A percentile compares a stretch with the other conserved stretches of the same genome.
These are phyloP conservation scores for Brachyptera risi DNA, from an alignment of 2,888 invertebrate genomes.

Conservation along the genomic window DNA sequence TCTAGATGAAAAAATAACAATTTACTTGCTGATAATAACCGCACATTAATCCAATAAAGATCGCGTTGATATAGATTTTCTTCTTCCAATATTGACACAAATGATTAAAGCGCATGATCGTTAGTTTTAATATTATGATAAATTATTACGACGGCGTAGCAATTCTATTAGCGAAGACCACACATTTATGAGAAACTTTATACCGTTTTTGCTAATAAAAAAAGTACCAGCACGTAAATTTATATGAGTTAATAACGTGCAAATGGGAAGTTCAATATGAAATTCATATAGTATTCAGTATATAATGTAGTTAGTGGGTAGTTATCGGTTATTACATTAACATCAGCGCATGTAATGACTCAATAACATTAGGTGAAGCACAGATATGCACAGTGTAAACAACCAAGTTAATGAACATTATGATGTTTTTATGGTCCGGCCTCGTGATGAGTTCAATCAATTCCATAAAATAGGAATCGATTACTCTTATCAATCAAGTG, in stretches of 20 bases:
- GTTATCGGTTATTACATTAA: background rate
- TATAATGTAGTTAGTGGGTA: background rate
- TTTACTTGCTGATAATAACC: background rate
- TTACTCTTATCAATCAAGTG: too few relatives aligned
- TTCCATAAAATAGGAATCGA: too few relatives aligned
- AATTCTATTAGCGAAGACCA: background rate
- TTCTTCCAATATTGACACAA: background rate
- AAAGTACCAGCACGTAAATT: background rate
- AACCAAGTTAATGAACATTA: background rate
- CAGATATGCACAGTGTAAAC: background rate
- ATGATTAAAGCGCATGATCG: constrained; percentile 7
- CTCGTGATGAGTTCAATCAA: too few relatives aligned
- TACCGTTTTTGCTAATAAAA: background rate
- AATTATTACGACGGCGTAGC: background rate
- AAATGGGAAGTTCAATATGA: background rate
- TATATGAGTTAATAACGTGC: background rate
- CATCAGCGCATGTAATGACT: background rate
- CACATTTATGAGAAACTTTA: background rate
- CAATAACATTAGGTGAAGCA: too few relatives aligned
- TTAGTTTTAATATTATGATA: background rate
- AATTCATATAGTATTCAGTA: background rate
- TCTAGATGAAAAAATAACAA: background rate
- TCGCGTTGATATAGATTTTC: background rate
- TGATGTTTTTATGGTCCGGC: background rate
- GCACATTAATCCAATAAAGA: background rate